Evolutionary conservation across 2,797 vertebrate genomes (phyloP).

Genomic region (Buphagus erythrorhynchus): DNA sequence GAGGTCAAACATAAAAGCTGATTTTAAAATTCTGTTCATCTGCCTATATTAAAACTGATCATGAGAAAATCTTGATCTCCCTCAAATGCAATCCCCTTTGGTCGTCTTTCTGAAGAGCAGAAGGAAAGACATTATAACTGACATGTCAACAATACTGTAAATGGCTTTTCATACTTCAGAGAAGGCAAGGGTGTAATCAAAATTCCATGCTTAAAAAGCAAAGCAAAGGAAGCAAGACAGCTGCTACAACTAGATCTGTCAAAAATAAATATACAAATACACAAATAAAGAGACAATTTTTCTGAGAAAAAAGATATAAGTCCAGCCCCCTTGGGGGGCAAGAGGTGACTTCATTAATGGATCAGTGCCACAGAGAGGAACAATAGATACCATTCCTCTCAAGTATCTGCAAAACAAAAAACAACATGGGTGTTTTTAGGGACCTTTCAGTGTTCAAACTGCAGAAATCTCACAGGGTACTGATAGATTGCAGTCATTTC

Average conservation of each 20-base stretch:
- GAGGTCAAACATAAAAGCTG: neutral
- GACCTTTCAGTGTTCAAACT: neutral
- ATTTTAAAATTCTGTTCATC: neutral
- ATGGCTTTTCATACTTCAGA: constrained; percentile 8
- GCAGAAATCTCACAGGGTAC: neutral
- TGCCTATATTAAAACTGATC: neutral
- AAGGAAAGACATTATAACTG: neutral
- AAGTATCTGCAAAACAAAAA: neutral
- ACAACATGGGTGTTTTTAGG: neutral
- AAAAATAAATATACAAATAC: neutral
- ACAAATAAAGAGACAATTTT: neutral
- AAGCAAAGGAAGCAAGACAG: constrained; percentile 15
- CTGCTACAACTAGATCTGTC: neutral
- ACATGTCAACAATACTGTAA: constrained; percentile 1
- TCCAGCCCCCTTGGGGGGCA: neutral
- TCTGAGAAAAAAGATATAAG: neutral
- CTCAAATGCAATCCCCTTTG: neutral
- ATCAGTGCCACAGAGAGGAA: neutral
- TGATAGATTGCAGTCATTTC: neutral
- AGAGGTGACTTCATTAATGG: neutral
- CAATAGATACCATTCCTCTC: neutral
- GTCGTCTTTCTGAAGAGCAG: neutral
- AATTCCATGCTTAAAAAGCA: constrained; percentile 33
- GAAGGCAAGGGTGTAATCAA: constrained; percentile 13
- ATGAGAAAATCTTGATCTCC: neutral